Base-by-base conservation (phyloP, 2,797 vertebrate genomes). In the Notoglanidium macrostoma region DNA sequence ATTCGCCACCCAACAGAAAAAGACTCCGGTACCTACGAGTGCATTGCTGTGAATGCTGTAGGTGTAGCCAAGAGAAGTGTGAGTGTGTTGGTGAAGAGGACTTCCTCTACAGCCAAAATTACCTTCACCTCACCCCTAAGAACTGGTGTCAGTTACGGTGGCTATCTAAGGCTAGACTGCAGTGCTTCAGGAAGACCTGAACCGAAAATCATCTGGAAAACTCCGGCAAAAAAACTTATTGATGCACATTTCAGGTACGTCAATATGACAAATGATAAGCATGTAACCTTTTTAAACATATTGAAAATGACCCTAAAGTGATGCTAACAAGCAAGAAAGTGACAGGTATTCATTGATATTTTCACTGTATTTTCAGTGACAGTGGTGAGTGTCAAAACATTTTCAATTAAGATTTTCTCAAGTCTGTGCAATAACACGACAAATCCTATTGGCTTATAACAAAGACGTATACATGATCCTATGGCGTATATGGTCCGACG, bases 121-220 rank as follows among this genome's bases (percentile, higher is more conserved):
- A 95, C 96, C 0, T 95, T 95, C 79, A 95, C 95, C 29, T 98
- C 98, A 12, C 96, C 97, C 1, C 94, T 94, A 54, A 92, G 91
- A 70, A 96, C 95, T 11, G 91, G 95, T 51, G 93, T 98, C 21
- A 93, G 93, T 0, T 97, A 97, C 0, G 97, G 97, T 0, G 92
- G 90, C 0, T 87, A 87, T 83, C 92, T 99, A 72, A 93, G 84
- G 70, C 95, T 99, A 76, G 94, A 97, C 92, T 99, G 98, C 88
- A 94, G 94, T 83, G 97, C 97, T 84, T 95, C 95, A 12, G 98
- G 98, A 67, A 96, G 96, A 89, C 98, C 98, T 80, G 91, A 94
- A 85, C 97, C 98, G 2, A 96, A 93, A 63, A 96, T 99, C 90
- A 95, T 98, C 68, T 99, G 98, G 98, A 96, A 97, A 67, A 95